phyloP scores from a whole-genome alignment of 64 coral and sea anemone species.

The Acropora tenuis region DNA sequence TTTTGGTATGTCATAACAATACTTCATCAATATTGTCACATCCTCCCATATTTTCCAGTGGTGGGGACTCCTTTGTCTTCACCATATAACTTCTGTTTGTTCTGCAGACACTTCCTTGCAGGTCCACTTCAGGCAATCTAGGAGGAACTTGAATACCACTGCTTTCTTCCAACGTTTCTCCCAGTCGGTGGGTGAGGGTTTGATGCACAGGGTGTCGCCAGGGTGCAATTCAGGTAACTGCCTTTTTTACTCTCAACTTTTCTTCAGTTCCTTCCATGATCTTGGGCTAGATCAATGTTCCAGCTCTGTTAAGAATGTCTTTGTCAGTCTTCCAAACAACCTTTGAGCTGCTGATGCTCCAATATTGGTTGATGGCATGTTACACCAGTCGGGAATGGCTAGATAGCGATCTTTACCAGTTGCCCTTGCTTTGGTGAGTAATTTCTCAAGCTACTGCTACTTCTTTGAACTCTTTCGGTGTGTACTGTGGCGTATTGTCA shows the following conservation, averaged over 20 bases:
- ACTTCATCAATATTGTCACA: too few species aligned
- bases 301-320: not conserved
- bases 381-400: slow-evolving; percentile 23
- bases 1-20: too few species aligned
- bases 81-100: not conserved
- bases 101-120: not conserved
- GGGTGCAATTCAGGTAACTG: not conserved
- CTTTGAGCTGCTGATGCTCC: slow-evolving; percentile 11
- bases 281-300: not conserved
- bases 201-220: slow-evolving; percentile 7
- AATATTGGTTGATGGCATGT: slow-evolving; percentile 2
- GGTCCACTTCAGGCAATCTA: not conserved
- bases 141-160: not conserved
- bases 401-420: slow-evolving; percentile 44
- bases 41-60: not conserved
- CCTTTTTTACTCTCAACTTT: slow-evolving; percentile 8
- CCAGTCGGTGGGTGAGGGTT: not conserved
- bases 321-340: slow-evolving; percentile 13
- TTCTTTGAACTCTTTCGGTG: not conserved
- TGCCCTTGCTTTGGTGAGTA: slow-evolving; percentile 46
- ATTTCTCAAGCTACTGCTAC: slow-evolving; percentile 10
- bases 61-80: not conserved
- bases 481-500: slow-evolving; percentile 48
- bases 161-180: slow-evolving; percentile 2
- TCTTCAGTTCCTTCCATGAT: slow-evolving; percentile 3